phyloP scores from a whole-genome alignment of 92 coral and sea anemone species.

The Epizoanthus ramosus region DNA sequence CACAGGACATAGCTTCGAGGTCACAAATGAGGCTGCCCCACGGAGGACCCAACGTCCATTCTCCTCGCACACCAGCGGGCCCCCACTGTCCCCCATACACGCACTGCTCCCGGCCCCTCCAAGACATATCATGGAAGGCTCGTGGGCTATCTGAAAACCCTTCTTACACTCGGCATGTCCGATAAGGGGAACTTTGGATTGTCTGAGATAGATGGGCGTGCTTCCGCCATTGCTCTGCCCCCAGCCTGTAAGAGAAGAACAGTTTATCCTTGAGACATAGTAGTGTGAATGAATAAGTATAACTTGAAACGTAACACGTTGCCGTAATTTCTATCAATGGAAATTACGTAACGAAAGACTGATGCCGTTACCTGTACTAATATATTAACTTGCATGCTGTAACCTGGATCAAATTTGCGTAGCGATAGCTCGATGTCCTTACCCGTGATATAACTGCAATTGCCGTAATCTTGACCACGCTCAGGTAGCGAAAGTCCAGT shows the following conservation, averaged over 20 bases:
- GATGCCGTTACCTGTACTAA: too few species aligned
- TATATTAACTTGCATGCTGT: too few species aligned
- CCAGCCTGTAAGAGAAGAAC: background rate
- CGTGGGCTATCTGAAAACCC: background rate
- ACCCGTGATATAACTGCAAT: too few species aligned
- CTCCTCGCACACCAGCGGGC: constrained; percentile 30
- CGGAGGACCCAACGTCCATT: constrained; percentile 17
- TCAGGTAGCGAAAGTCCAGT: too few species aligned
- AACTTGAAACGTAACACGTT: too few species aligned
- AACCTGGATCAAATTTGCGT: too few species aligned
- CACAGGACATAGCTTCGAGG: constrained; percentile 13
- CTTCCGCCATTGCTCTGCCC: background rate
- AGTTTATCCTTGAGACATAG: too few species aligned
- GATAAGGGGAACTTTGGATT: constrained; percentile 22
- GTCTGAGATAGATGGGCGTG: constrained; percentile 10
- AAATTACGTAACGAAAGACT: too few species aligned
- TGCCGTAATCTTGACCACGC: too few species aligned
- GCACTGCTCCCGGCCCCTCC: constrained; percentile 36
- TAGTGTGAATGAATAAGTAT: too few species aligned
- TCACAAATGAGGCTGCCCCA: constrained; percentile 12
- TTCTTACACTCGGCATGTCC: constrained; percentile 23
- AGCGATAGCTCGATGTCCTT: too few species aligned
- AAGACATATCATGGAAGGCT: constrained; percentile 15
- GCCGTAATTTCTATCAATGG: too few species aligned
- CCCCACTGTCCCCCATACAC: constrained; percentile 28